Percentiles rank a stretch among this genome's conserved stretches.
Evolutionary conservation across 2,797 vertebrate species (phyloP).

Genomic region (Sarcoramphus papa): DNA sequence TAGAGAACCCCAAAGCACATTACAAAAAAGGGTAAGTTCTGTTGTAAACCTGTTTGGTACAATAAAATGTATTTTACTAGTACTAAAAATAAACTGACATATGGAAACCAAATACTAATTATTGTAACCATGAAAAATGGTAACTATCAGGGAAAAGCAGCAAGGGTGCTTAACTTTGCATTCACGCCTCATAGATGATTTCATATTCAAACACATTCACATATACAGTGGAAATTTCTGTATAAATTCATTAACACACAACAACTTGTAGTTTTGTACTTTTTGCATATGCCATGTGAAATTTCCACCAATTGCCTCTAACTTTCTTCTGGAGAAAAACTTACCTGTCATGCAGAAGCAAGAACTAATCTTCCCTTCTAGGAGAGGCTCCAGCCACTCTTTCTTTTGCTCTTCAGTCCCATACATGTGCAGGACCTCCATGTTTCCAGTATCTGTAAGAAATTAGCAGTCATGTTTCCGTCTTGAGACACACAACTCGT

Average conservation of each 20-base stretch:
- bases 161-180: not conserved
- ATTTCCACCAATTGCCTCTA: not conserved
- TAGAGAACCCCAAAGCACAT: not conserved
- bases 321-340: not conserved
- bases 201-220: not conserved
- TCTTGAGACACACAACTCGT: not conserved
- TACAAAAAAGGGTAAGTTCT: not conserved
- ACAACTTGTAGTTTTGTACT: not conserved
- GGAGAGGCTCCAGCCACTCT: slow-evolving; percentile 89
- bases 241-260: not conserved
- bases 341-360: slow-evolving; percentile 97
- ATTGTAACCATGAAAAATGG: not conserved
- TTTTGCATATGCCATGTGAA: not conserved
- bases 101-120: not conserved
- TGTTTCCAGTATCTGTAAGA: slow-evolving; percentile 89
- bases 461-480: not conserved
- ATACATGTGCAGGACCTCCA: slow-evolving; percentile 92
- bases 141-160: not conserved
- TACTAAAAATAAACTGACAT: not conserved
- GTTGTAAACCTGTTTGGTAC: not conserved
- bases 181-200: not conserved
- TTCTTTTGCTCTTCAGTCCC: slow-evolving; percentile 89
- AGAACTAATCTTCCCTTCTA: slow-evolving; percentile 86
- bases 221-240: not conserved
- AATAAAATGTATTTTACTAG: not conserved